phyloP scores from a whole-genome alignment of 2,113 vertebrate species.

The Genyomyrus donnyi region DNA sequence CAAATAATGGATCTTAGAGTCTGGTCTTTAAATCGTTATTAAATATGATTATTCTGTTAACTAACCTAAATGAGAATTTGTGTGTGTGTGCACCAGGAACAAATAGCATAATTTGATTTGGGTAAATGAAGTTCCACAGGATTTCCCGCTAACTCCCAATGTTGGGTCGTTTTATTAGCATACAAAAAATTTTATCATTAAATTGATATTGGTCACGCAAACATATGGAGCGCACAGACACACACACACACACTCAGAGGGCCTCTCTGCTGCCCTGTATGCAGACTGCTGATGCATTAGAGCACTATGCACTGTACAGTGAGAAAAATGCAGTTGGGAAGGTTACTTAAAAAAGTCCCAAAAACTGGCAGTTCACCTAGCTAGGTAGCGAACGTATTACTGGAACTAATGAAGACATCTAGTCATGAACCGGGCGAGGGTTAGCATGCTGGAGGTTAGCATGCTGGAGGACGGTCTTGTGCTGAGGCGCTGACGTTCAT shows the following conservation, averaged over 20 bases:
- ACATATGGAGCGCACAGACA: neutral
- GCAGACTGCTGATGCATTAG: neutral
- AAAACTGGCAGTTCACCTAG: neutral
- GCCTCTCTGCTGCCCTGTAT: neutral
- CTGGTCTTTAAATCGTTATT: neutral
- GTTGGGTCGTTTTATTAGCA: neutral
- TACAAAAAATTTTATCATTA: neutral
- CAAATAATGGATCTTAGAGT: neutral
- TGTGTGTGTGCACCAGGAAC: neutral
- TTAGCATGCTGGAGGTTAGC: neutral
- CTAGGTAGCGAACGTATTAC: neutral
- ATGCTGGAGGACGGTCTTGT: neutral
- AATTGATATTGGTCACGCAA: neutral
- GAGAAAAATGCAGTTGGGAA: neutral
- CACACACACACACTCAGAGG: neutral
- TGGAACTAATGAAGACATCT: neutral
- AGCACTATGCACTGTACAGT: neutral
- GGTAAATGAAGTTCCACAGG: neutral
- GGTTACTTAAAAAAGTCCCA: neutral
- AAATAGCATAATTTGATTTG: slow-evolving; percentile 3
- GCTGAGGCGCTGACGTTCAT: too few relatives aligned
- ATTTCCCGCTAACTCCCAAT: neutral
- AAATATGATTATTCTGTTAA: slow-evolving; percentile 9
- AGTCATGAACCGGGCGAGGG: neutral
- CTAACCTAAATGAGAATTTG: neutral